These are phyloP conservation scores for Philopedon plagiatum DNA, from an alignment of 2,888 invertebrate species.

Conservation along the genomic window DNA sequence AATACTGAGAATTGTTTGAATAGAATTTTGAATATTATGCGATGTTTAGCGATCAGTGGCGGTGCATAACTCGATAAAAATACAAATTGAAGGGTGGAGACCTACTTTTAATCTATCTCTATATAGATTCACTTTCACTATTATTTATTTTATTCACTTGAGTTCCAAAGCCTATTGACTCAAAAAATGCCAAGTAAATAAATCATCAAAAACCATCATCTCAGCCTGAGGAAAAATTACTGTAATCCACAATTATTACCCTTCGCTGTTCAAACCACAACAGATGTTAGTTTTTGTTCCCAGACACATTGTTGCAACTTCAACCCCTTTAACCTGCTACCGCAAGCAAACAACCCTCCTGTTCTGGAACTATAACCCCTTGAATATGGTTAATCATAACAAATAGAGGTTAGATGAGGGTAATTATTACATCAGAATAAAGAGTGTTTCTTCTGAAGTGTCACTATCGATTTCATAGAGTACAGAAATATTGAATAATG, in stretches of 20 bases:
- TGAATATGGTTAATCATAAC: constrained; percentile 8
- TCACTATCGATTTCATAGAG: no score
- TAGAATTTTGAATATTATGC: no score
- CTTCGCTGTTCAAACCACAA: constrained; percentile 59
- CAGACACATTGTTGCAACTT: constrained; percentile 32
- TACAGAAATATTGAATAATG: no score
- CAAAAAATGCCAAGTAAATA: background rate
- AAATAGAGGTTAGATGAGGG: background rate
- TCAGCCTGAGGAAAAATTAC: constrained; percentile 49
- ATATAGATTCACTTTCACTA: no score
- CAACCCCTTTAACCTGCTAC: constrained; percentile 20
- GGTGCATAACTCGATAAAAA: no score
- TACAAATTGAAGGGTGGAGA: no score
- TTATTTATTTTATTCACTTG: background rate
- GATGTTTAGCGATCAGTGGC: no score
- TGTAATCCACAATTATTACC: constrained; percentile 54
- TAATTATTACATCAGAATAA: background rate
- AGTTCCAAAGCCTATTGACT: background rate
- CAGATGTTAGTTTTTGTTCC: constrained; percentile 59
- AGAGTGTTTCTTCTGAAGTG: background rate
- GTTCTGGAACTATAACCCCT: constrained; percentile 10
- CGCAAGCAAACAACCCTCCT: constrained; percentile 16
- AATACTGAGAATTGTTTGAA: no score
- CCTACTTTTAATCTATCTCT: no score
- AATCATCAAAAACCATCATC: constrained; percentile 11